A percentile compares a stretch with the other conserved stretches of the same genome.
These are phyloP conservation scores for Protula sp. DNA, from an alignment of 2,888 invertebrate genomes.

Conservation along the genomic window DNA sequence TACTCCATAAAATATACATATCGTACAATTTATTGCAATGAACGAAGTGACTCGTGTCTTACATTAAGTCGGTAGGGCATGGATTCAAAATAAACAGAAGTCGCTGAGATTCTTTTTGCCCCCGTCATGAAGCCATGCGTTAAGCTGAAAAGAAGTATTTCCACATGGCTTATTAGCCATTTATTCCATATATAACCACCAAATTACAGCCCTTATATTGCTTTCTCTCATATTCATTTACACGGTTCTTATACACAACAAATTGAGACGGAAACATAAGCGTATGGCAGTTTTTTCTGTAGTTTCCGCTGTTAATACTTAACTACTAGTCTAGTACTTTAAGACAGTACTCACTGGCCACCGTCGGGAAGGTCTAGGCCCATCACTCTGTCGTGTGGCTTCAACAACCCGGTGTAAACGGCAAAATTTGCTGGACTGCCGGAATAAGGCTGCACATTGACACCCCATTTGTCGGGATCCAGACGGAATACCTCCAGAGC, in stretches of 20 bases:
- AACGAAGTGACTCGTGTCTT: too few relatives aligned
- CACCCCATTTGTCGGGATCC: constrained; percentile 84
- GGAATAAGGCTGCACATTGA: constrained; percentile 95
- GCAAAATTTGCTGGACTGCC: constrained; percentile 96
- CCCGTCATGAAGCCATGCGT: constrained; percentile 75
- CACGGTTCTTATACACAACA: too few relatives aligned
- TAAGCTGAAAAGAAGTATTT: constrained; percentile 36
- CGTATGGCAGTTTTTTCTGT: too few relatives aligned
- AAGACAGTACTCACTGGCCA: constrained; percentile 67
- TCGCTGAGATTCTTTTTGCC: constrained; percentile 87
- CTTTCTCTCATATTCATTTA: too few relatives aligned
- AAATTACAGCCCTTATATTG: too few relatives aligned
- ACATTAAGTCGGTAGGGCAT: constrained; percentile 85
- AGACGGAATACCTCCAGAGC: constrained; percentile 78
- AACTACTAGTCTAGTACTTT: too few relatives aligned
- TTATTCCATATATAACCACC: too few relatives aligned
- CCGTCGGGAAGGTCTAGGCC: constrained; percentile 92
- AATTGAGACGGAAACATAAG: too few relatives aligned
- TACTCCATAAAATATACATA: too few relatives aligned
- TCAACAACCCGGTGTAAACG: constrained; percentile 77
- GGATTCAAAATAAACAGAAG: constrained; percentile 95
- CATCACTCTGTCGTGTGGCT: constrained; percentile 95
- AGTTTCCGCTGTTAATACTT: too few relatives aligned
- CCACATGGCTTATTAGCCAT: too few relatives aligned
- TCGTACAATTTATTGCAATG: too few relatives aligned